phyloP scores from a whole-genome alignment of 2,113 vertebrate species.

The Brienomyrus longianalis region DNA sequence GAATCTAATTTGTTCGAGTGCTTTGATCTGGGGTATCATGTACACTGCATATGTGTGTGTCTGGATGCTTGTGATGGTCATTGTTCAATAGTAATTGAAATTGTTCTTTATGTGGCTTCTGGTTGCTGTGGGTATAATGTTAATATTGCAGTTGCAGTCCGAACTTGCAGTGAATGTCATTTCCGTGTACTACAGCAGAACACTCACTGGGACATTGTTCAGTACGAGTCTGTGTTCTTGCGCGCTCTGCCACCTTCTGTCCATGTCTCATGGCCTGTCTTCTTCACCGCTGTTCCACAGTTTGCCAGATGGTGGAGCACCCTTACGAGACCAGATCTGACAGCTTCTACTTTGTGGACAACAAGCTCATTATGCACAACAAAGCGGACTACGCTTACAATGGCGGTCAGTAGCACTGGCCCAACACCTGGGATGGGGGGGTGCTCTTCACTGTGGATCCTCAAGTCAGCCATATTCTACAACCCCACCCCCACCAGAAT shows the following conservation, averaged over 20 bases:
- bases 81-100: background rate
- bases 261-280: background rate
- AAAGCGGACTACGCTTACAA: constrained; percentile 92
- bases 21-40: background rate
- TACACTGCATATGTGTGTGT: background rate
- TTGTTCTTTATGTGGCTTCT: background rate
- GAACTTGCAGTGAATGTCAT: background rate
- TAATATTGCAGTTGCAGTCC: background rate
- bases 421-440: constrained; percentile 3
- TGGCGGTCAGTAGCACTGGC: constrained; percentile 65
- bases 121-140: background rate
- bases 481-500: background rate
- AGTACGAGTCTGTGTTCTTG: background rate
- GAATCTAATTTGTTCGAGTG: background rate
- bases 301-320: constrained; percentile 85
- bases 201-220: background rate
- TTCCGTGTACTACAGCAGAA: background rate
- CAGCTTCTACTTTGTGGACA: constrained; percentile 90
- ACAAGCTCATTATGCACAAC: constrained; percentile 94
- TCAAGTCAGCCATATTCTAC: background rate
- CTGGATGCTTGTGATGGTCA: background rate
- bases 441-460: background rate
- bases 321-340: constrained; percentile 88
- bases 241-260: background rate
- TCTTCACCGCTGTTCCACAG: constrained; percentile 53